phyloP scores from a whole-genome alignment of 2,888 invertebrate species.

The Cephus spinipes region DNA sequence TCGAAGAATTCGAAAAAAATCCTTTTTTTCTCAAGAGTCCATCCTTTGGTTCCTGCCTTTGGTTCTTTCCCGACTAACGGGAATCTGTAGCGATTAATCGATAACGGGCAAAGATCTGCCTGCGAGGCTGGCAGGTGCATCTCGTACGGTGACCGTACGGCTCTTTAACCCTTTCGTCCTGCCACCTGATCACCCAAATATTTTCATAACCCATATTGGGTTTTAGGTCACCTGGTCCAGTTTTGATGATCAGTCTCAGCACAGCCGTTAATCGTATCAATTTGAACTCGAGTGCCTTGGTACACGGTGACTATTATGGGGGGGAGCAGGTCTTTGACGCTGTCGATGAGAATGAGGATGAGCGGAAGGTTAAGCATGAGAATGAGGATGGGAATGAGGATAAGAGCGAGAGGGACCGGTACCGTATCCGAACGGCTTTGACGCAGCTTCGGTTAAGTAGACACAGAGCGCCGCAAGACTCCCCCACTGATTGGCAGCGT shows the following conservation, averaged over 20 bases:
- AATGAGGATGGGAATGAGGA: not conserved
- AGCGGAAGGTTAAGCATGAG: not conserved
- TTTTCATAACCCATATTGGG: not conserved
- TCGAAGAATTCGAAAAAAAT: not conserved
- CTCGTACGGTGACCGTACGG: not conserved
- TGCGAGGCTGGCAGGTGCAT: slow-evolving; percentile 2
- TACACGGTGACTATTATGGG: not conserved
- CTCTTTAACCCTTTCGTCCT: not conserved
- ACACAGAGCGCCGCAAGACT: slow-evolving; percentile 2
- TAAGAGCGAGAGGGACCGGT: not conserved
- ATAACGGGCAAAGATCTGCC: not conserved
- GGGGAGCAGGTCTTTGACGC: not conserved
- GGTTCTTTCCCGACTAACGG: not conserved
- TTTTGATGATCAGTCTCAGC: not conserved
- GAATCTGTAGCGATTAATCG: not conserved
- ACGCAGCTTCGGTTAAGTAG: slow-evolving; percentile 7
- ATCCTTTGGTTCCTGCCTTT: not conserved
- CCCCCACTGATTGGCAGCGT: slow-evolving; percentile 5
- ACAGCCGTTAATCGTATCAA: not conserved
- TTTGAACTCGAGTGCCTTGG: not conserved
- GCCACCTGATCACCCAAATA: not conserved
- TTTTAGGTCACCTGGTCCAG: not conserved
- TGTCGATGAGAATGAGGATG: not conserved
- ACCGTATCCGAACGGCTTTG: slow-evolving; percentile 4
- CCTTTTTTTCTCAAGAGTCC: not conserved